These are phyloP conservation scores for Bellardia bayeri DNA, from an alignment of 2,888 invertebrate genomes.

Conservation along the genomic window DNA sequence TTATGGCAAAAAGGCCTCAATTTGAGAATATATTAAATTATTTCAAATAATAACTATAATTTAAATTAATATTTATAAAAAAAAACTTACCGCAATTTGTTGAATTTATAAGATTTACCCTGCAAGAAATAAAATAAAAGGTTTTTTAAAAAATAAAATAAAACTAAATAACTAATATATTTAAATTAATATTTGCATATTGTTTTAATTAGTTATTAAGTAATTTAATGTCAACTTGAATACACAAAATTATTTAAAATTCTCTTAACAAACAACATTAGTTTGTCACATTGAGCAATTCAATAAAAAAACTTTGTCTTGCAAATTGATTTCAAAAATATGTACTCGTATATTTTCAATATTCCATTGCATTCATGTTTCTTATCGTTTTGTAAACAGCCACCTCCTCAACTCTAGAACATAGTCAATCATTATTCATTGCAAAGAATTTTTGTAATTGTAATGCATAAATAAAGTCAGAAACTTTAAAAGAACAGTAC, in stretches of 20 bases:
- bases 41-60: not conserved
- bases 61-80: not conserved
- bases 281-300: not conserved
- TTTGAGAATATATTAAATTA: too few relatives aligned
- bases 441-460: slow-evolving; percentile 49
- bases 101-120: too few relatives aligned
- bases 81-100: not conserved
- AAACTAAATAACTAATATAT: too few relatives aligned
- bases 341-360: not conserved
- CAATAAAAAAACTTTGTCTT: not conserved
- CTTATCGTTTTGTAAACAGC: slow-evolving; percentile 32
- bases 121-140: not conserved
- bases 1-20: too few relatives aligned
- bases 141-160: not conserved
- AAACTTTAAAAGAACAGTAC: slow-evolving; percentile 41
- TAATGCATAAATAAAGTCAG: slow-evolving; percentile 39
- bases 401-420: not conserved
- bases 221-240: too few relatives aligned
- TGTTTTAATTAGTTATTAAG: too few relatives aligned
- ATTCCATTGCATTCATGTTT: not conserved
- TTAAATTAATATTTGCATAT: too few relatives aligned
- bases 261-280: too few relatives aligned
- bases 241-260: too few relatives aligned
- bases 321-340: slow-evolving; percentile 45
- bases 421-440: slow-evolving; percentile 54